Evolutionary conservation across 2,888 invertebrate genomes (phyloP), one percentile per base, ranked within the genome.

Genomic region (Congeria kusceri): DNA sequence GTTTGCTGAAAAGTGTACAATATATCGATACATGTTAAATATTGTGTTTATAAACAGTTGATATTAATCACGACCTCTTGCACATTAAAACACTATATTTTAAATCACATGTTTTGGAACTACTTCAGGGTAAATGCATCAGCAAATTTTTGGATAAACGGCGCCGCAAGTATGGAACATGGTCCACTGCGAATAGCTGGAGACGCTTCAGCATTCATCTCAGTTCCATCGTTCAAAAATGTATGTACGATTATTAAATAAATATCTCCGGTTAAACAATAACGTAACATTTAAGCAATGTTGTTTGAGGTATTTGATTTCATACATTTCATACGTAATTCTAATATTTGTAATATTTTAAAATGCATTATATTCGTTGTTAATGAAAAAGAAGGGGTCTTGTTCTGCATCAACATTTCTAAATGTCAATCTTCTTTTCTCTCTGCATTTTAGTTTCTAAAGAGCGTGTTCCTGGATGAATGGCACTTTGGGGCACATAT

Each of bases 381-480:
- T n/a, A n/a, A n/a, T n/a, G n/a, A n/a, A n/a, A n/a, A n/a, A n/a
- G n/a, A n/a, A n/a, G n/a, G n/a, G n/a, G n/a, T n/a, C n/a, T n/a
- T n/a, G n/a, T n/a, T n/a, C n/a, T n/a, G n/a, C n/a, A n/a, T n/a
- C n/a, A n/a, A n/a, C n/a, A n/a, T n/a, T n/a, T n/a, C n/a, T n/a
- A n/a, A n/a, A 5, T 9, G 53, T 23, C 20, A 53, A 53, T 25
- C 25, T 23, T 53, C 1, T 15, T 11, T 53, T n/a, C 1, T 53
- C 25, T 23, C 25, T 53, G 25, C 11, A 23, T 70, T 70, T 13
- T 56, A 78, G 77, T n/a, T 78, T n/a, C 29, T 78, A 11, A 64
- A 49, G 20, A 69, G 64, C 13, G 18, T 73, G 11, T 78, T 73
- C 39, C 18, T 78, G 7, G 72, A 69, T 9, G 73, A 73, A 65